Conservation (phyloP, 2,113 vertebrate genomes). For the Phrynocephalus versicolor region DNA sequence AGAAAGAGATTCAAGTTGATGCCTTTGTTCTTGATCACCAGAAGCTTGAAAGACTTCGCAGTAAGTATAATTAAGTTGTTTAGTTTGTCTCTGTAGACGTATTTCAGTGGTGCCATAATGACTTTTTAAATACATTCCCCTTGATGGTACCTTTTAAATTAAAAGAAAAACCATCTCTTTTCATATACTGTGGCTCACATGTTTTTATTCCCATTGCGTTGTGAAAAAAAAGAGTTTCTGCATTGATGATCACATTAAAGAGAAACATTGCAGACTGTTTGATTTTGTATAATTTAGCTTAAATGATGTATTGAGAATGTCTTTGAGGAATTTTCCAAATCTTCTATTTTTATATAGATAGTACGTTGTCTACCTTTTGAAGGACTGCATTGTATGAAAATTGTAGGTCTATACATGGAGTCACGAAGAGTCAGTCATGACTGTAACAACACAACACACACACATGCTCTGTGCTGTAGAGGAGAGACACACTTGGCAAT, state of each 20-base stretch:
- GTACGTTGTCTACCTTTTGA: background rate
- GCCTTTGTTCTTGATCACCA: constrained; percentile 77
- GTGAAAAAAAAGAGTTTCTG: constrained; percentile 2
- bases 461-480: background rate
- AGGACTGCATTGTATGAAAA: background rate
- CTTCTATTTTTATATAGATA: background rate
- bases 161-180: background rate
- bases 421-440: too few species aligned
- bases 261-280: background rate
- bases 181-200: background rate
- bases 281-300: background rate
- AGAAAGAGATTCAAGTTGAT: constrained; percentile 82
- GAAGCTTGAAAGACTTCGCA: constrained; percentile 77
- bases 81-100: constrained; percentile 6
- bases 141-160: constrained; percentile 15
- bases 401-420: background rate
- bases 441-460: too few species aligned
- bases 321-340: background rate
- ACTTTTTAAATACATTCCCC: constrained; percentile 28
- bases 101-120: background rate
- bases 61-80: constrained; percentile 73
- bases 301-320: background rate
- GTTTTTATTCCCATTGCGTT: background rate
- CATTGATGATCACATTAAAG: background rate
- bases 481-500: background rate